Percentiles rank a stretch among this genome's conserved stretches.
Conservation (phyloP, 2,113 vertebrate genomes). For the Vidua macroura region DNA sequence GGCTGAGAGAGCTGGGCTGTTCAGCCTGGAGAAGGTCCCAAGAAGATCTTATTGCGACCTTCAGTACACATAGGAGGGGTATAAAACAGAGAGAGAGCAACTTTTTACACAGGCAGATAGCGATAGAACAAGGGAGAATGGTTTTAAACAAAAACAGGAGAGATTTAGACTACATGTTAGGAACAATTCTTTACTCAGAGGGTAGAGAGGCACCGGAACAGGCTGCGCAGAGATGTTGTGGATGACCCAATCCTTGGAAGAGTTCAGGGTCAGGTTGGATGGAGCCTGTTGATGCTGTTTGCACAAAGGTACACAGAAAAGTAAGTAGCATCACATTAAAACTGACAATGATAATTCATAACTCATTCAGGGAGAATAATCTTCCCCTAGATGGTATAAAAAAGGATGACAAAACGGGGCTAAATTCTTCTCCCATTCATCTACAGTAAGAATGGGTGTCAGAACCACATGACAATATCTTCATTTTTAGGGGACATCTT, state of each 20-base stretch:
- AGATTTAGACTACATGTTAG: background rate
- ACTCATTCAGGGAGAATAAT: background rate
- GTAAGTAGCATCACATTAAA: background rate
- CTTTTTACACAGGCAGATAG: background rate
- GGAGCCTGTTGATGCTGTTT: background rate
- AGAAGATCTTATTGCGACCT: background rate
- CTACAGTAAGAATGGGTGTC: background rate
- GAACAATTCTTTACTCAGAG: background rate
- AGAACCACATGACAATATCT: background rate
- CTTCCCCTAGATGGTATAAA: background rate
- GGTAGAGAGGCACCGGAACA: background rate
- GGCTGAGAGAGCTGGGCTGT: background rate
- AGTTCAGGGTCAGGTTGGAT: background rate
- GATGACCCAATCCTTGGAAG: background rate
- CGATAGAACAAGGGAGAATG: background rate
- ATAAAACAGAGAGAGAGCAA: background rate
- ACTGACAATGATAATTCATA: background rate
- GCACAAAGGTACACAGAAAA: background rate
- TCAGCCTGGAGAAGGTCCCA: background rate
- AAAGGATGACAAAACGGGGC: background rate
- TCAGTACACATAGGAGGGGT: background rate
- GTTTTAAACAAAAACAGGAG: background rate
- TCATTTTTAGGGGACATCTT: background rate
- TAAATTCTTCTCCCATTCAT: background rate
- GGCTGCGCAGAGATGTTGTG: rapidly evolving